Evolutionary conservation across 1,140 invertebrate species (phyloP), one percentile per base, ranked within the genome.

Genomic region (Harpegnathos saltator): DNA sequence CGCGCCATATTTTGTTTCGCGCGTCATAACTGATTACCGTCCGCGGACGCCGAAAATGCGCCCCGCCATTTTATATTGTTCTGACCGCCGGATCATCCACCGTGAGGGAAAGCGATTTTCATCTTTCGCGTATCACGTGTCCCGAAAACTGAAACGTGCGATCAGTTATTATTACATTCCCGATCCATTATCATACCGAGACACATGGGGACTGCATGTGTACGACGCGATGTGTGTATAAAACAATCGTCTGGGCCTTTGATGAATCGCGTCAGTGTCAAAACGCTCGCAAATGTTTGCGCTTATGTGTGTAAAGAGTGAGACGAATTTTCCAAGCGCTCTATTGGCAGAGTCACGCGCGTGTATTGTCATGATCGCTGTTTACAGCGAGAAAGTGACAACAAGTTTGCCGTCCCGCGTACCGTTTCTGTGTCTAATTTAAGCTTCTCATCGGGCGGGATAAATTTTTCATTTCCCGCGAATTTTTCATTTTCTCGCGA

Each of bases 21-120:
- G 66, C 58, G 38, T 33, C 56, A 58, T 82, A 86, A 86, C 83
- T 86, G 85, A 86, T 86, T 75, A 82, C n/a, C 69, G 44, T 38
- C 19, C 17, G 44, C 38, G 38, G 38, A 4, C 38, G 26, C 69
- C 54, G 69, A 62, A 77, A 83, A 77, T 58, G 71, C 50, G 61
- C 44, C 68, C 19, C 65, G 66, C 33, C 73, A 17, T 19, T 38
- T 72, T 66, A 50, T n/a, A 50, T 66, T 19, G 84, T 74, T 69
- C 11, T 29, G 29, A 73, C 81, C 56, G n/a, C 14, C 14, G 59
- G 29, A 5, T 5, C 29, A n/a, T 17, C 15, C 24, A 7, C 33
- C 3, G 33, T 14, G 24, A 17, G 63, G 56, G 29, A 5, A 38
- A 71, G 66, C 75, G 65, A 48, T 80, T 80, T 71, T 80, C 52